Base-by-base conservation (phyloP, 1,140 invertebrate genomes). In the Drosophila azteca region DNA sequence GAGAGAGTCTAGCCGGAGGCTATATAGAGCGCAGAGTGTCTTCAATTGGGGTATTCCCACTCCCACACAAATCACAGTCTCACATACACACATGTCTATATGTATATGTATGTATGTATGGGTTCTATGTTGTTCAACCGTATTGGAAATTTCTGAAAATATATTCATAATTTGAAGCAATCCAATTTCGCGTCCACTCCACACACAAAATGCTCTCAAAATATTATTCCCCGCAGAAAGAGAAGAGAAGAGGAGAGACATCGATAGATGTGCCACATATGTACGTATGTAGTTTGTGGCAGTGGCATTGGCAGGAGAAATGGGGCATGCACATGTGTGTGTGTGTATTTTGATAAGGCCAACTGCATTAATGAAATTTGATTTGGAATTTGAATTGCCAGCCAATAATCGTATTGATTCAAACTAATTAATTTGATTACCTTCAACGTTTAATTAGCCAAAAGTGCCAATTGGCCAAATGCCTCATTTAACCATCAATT, bases 391-490 rank as follows among this genome's bases (percentile, higher is more conserved):
- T 73, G 20, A 59, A 44, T 43, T 49, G 17, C 24, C 15, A 35
- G 43, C 43, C 15, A 15, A 52, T 65, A 72, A 75, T 70, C 35
- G 61, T 62, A 26, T 69, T 79, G 75, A 63, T 83, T 83, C 45
- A 52, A 46, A 20, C 48, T 59, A 75, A 82, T 74, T 65, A 76
- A 84, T 79, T 72, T 73, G 49, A 74, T 85, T 68, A 63, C 46
- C 48, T 66, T 59, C 58, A 26, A 67, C 69, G 67, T 76, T 84
- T 67, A 75, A 79, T 83, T 84, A 67, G 26, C 35, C 58, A 53
- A 69, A 69, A 69, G 51, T 57, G 66, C 24, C 24, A 57, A 57
- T 69, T 55, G 26, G 26, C 45, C 6, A 35, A 35, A 35, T 44
- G 31, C 35, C 41, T 45, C 39, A 20, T 48, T 64, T 43, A 65